Evolutionary conservation across 2,888 invertebrate genomes (phyloP).

Genomic region (Cephalotes varians): DNA sequence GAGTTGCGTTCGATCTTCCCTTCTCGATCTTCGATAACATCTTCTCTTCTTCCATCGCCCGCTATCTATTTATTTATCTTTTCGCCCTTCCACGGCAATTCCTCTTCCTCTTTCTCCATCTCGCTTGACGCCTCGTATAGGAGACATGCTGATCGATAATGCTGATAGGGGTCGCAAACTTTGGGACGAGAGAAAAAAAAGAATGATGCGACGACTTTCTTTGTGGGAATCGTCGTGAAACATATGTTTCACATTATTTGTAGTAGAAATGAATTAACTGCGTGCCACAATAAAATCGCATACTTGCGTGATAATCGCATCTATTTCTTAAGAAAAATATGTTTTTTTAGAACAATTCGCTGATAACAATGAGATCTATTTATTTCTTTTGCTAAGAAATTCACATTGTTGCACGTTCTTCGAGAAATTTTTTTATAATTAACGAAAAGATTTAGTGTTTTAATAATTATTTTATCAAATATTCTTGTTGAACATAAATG

Average conservation of each 20-base stretch:
- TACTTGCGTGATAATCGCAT: not conserved
- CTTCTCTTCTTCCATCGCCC: not conserved
- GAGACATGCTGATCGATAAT: conserved; percentile 25
- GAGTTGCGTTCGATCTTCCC: conserved; percentile 36
- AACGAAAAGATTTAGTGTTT: not conserved
- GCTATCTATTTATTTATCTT: conserved; percentile 36
- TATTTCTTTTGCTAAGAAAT: not conserved
- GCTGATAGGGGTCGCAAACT: conserved; percentile 4
- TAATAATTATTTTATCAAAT: not conserved
- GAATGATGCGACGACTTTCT: conserved; percentile 8
- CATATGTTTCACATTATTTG: conserved; percentile 18
- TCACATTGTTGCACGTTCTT: not conserved
- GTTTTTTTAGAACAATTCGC: not conserved
- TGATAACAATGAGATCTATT: not conserved
- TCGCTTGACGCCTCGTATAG: conserved; percentile 20
- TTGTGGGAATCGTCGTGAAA: conserved; percentile 2
- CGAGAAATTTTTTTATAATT: not conserved
- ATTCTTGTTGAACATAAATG: not conserved
- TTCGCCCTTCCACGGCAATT: not conserved
- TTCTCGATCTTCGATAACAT: conserved; percentile 20
- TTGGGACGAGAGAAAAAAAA: conserved; percentile 6
- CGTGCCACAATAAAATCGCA: not conserved
- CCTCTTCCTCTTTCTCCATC: not conserved
- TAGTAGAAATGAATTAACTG: conserved; percentile 5
- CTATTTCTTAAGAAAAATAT: not conserved